Base-by-base conservation (phyloP, 2,113 vertebrate species). In the Cyprinodon brontotheroides region DNA sequence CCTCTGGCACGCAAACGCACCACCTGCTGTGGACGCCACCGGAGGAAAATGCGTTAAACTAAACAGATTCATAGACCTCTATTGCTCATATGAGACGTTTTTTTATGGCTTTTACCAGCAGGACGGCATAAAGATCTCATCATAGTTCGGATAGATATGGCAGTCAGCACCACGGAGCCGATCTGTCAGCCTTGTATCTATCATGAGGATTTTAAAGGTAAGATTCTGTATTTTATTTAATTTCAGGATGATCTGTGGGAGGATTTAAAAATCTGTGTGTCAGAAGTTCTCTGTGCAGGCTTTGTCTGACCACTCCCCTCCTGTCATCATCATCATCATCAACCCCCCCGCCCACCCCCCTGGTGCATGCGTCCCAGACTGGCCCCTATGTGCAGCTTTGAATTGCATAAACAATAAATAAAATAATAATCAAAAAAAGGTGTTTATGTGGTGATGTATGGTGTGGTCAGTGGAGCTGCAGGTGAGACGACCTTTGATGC, bases 401-500 rank as follows among this genome's bases (percentile, higher is more conserved):
- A 7, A 57, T n/a, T 17, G 50, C 20, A 4, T 41, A 9, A 53
- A 53, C 0, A 50, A 50, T 4, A 20, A 53, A 1, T 20, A 53
- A 20, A 53, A 1, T 17, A 50, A 8, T 15, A 11, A 8, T 17
- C 15, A 7, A 36, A 3, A 38, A 10, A 48, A 40, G 0, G 12
- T 14, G 13, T 8, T 22, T 0, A 3, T 39, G 7, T 2, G 3
- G 64, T 84, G 14, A 80, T 45, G 15, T 68, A 60, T 74, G 10
- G 2, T 80, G 17, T 88, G 76, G 22, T 80, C 80, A 89, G 94
- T 95, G 87, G 92, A 94, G 71, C 74, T 95, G 73, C 92, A 94
- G 73, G 73, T 95, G 81, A 95, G 85, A 89, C 94, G 94, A 84
- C 93, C 94, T 2, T 82, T 95, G 82, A 89, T 91, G 89, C 93